phyloP scores from a whole-genome alignment of 2,113 vertebrate genomes.

The zebrafish (Danio rerio) region DNA sequence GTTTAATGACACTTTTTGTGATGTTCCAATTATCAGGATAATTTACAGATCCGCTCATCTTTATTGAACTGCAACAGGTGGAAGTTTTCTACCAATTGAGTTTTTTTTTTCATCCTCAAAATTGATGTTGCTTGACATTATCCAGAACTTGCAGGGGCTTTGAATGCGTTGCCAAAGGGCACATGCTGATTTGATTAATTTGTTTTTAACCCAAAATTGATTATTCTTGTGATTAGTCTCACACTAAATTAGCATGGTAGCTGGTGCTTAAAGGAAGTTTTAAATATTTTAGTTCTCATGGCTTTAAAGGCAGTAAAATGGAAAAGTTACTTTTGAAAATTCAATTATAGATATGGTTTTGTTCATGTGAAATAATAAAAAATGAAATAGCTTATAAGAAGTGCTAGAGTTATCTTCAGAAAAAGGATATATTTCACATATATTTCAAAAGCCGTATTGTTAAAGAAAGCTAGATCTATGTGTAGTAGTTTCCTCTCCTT shows the following conservation, averaged over 20 bases:
- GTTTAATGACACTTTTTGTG: not conserved
- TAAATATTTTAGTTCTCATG: constrained; percentile 13
- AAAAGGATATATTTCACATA: not conserved
- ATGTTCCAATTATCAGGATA: not conserved
- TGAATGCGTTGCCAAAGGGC: constrained; percentile 38
- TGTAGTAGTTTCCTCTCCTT: too few relatives aligned
- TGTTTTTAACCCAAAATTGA: constrained; percentile 45
- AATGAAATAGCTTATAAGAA: not conserved
- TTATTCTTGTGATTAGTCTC: constrained; percentile 34
- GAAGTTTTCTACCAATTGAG: not conserved
- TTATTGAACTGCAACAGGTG: constrained; percentile 9
- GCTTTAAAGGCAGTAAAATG: constrained; percentile 11
- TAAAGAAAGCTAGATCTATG: not conserved
- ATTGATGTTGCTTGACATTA: constrained; percentile 23
- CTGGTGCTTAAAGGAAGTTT: constrained; percentile 5
- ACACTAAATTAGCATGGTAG: constrained; percentile 9
- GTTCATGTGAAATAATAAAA: constrained; percentile 23
- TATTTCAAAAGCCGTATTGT: not conserved
- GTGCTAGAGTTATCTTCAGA: not conserved
- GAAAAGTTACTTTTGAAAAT: constrained; percentile 8
- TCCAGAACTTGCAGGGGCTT: constrained; percentile 7
- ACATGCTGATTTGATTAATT: constrained; percentile 46
- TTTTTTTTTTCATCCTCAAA: not conserved
- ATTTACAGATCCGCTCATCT: not conserved
- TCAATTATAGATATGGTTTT: constrained; percentile 37